Evolutionary conservation across 2,797 vertebrate genomes (phyloP).

Genomic region (Centropyge bicolor): DNA sequence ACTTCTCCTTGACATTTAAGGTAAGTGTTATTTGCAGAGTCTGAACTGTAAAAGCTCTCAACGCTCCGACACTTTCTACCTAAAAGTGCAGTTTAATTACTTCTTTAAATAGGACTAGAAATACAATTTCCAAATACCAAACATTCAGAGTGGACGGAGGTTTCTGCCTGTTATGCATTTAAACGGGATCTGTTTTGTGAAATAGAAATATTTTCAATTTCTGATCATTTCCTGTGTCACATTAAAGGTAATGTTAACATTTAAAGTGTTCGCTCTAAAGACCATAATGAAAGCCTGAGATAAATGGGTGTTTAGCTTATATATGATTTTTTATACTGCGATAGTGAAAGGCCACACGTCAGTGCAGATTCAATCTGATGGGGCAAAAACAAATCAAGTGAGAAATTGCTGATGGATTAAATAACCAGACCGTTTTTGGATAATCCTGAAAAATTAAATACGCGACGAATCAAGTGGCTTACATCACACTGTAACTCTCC

Average conservation of each 20-base stretch:
- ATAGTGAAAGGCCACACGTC: neutral
- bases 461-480: neutral
- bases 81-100: constrained; percentile 2
- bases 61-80: neutral
- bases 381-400: neutral
- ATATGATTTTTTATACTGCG: neutral
- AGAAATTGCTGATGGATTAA: neutral
- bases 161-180: neutral
- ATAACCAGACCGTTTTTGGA: neutral
- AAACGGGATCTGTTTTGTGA: neutral
- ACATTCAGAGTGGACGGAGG: neutral
- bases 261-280: neutral
- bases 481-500: neutral
- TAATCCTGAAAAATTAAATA: constrained; percentile 6
- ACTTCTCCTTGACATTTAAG: constrained; percentile 8
- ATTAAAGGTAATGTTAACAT: neutral
- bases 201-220: neutral
- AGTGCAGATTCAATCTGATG: neutral
- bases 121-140: neutral
- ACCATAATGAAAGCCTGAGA: too few species aligned
- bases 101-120: neutral
- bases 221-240: neutral
- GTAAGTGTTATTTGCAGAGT: neutral
- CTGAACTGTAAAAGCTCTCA: constrained; percentile 1
- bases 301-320: neutral